Conservation (phyloP, 2,113 vertebrate genomes). For the Nesoenas mayeri region DNA sequence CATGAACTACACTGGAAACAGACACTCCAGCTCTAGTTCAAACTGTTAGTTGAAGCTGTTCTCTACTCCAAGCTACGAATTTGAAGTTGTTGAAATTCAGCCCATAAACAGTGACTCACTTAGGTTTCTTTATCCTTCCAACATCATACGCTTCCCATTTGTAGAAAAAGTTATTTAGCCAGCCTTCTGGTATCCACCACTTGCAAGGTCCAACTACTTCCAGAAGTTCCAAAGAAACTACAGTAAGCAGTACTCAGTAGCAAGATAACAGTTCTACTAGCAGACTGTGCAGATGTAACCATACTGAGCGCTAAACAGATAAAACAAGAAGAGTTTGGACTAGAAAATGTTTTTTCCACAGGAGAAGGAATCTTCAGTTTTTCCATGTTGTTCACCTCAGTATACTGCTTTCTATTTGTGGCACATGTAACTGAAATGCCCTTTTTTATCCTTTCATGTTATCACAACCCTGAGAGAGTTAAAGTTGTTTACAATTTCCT, state of each 20-base stretch:
- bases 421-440: background rate
- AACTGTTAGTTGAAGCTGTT: background rate
- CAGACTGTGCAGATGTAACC: background rate
- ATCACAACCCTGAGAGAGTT: background rate
- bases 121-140: background rate
- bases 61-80: background rate
- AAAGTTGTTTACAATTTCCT: background rate
- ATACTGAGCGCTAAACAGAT: rapidly evolving
- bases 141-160: background rate
- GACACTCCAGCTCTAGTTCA: background rate
- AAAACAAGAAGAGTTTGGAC: background rate
- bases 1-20: background rate
- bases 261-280: background rate
- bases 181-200: background rate
- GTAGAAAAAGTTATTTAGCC: background rate
- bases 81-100: background rate
- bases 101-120: background rate
- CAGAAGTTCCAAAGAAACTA: background rate
- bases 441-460: background rate
- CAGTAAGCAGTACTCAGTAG: background rate
- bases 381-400: background rate
- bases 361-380: background rate
- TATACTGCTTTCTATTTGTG: background rate
- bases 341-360: background rate
- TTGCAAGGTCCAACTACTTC: background rate